Evolutionary conservation across 2,888 invertebrate species (phyloP), one percentile per base, ranked within the genome.

Genomic region (Pseudoips prasinana): DNA sequence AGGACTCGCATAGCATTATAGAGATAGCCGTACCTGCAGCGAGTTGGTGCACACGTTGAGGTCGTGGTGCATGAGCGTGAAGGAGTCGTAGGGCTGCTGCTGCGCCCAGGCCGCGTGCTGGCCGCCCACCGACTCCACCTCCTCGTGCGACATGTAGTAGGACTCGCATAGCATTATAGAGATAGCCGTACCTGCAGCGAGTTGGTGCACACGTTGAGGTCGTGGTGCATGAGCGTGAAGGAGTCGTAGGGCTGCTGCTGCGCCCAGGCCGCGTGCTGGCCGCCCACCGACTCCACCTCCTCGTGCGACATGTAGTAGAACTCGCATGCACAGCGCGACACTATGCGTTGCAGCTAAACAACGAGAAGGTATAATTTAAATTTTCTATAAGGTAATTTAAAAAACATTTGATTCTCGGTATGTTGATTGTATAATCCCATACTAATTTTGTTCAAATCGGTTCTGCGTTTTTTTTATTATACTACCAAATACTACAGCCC

Each of bases 1-100:
- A 98, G 84, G 99, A 98, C 89, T 99, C 98, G 83, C 99, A 99
- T 14, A 5, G 2, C 3, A 14, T 2, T 14, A 5, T 14, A 5
- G 2, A 14, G 2, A 1, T 1, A n/a, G 2, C 2, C 2, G 1
- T 0, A 94, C 94, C 87, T 94, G 95, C 50, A 96, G 72, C 0
- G 97, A 97, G 87, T 98, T 98, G 23, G 98, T 98, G 87, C 96
- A 97, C n/a, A 98, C 97, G 72, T 98, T 98, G 19, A 99, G 90
- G 85, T 99, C 99, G 73, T 99, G 97, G 88, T 99, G 99, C 93
- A 98, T 97, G 28, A 99, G 90, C 0, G 98, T 98, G 75, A 99
- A 98, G 1, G 98, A 97, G 89, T 99, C 98, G 25, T 97, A 97
- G 1, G 97, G 96, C 59, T 80, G 70, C 41, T 95, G 95, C 58